phyloP scores from a whole-genome alignment of 2,888 invertebrate species.

The Monoplex corrugatus region DNA sequence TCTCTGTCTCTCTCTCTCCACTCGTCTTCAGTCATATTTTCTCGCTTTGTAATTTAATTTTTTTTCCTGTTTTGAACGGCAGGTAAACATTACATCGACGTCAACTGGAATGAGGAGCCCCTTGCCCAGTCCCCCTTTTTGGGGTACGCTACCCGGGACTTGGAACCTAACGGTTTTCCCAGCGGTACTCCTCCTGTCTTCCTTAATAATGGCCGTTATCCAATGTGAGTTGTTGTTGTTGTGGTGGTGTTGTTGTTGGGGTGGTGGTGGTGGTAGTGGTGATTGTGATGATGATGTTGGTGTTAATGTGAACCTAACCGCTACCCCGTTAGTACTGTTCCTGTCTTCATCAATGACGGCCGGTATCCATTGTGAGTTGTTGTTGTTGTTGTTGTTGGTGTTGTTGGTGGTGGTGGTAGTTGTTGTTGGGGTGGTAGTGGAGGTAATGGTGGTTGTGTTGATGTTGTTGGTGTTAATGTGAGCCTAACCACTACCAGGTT shows the following conservation, averaged over 20 bases:
- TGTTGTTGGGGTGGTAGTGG: background rate
- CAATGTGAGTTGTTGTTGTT: too few relatives aligned
- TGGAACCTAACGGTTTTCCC: constrained; percentile 42
- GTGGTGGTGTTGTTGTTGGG: background rate
- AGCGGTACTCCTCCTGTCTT: background rate
- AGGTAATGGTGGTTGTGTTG: background rate
- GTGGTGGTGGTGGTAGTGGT: background rate
- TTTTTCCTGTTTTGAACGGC: background rate
- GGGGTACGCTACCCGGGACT: constrained; percentile 66
- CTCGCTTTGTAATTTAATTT: background rate
- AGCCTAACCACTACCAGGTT: too few relatives aligned
- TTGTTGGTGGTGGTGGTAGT: too few relatives aligned
- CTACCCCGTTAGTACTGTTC: too few relatives aligned
- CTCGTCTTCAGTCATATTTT: background rate
- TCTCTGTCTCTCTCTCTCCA: too few relatives aligned
- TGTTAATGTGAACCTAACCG: too few relatives aligned
- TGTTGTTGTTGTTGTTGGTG: too few relatives aligned
- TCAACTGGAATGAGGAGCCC: constrained; percentile 69
- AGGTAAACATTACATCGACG: constrained; percentile 74
- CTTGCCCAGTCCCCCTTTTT: constrained; percentile 68
- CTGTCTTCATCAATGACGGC: background rate
- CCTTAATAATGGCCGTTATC: too few relatives aligned
- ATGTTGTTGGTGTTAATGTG: background rate
- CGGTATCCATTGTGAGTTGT: too few relatives aligned
- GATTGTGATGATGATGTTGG: too few relatives aligned